Conservation (phyloP, 2,888 invertebrate genomes). For the Glyphotaelius pellucidus region DNA sequence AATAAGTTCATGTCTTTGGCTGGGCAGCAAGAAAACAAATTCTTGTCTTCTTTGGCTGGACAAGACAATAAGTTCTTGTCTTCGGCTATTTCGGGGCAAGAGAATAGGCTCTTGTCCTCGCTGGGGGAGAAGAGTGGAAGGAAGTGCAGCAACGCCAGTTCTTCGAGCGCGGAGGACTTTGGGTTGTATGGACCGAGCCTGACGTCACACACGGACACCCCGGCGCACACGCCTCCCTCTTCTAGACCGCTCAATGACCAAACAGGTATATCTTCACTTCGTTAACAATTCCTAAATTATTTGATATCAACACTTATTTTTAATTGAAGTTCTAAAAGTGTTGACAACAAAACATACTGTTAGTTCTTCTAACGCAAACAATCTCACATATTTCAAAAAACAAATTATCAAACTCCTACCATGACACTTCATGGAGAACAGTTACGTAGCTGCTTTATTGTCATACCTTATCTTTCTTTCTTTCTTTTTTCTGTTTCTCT, state of each 20-base stretch:
- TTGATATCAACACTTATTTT: too few species aligned
- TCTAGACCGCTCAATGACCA: constrained; percentile 77
- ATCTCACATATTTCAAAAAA: too few species aligned
- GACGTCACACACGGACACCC: constrained; percentile 76
- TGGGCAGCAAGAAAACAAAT: constrained; percentile 75
- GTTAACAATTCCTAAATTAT: not conserved
- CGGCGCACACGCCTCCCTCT: constrained; percentile 84
- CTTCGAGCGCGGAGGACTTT: constrained; percentile 92
- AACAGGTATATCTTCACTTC: constrained; percentile 73
- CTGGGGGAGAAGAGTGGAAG: constrained; percentile 77
- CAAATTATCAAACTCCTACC: too few species aligned
- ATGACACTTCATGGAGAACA: too few species aligned
- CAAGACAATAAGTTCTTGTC: constrained; percentile 76
- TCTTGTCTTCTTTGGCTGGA: constrained; percentile 74
- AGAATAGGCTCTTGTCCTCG: constrained; percentile 61
- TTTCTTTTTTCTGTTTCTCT: too few species aligned
- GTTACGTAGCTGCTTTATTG: too few species aligned
- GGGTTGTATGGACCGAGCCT: constrained; percentile 82
- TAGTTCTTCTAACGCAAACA: too few species aligned
- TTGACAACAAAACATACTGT: too few species aligned
- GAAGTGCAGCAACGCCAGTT: constrained; percentile 87
- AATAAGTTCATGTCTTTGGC: constrained; percentile 74
- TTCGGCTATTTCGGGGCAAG: constrained; percentile 64
- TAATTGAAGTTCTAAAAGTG: not conserved
- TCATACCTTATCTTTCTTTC: too few species aligned